Evolutionary conservation across 2,888 invertebrate genomes (phyloP), one percentile per base, ranked within the genome.

Genomic region (Torymus aiolomorphi): DNA sequence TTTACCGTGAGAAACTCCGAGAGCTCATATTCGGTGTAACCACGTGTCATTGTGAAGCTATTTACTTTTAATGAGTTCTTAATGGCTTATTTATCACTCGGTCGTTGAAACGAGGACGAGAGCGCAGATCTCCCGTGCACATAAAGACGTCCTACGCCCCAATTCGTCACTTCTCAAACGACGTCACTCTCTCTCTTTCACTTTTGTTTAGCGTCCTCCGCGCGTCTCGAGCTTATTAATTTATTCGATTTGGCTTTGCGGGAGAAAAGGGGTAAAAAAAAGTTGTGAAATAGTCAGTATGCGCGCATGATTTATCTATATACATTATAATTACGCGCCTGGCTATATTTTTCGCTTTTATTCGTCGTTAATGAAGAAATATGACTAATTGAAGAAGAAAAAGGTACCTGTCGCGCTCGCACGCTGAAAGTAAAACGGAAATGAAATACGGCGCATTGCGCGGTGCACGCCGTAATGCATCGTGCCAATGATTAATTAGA

Each of bases 51-150:
- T 42, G 42, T 10, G 8, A 8, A 42, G 42, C 42, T 42, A 42
- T 42, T 42, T 8, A 42, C 42, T 42, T 42, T 42, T 8, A 84
- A 84, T 80, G 80, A 81, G 76, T 80, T 82, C 82, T 84, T 82
- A 83, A 83, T 82, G 84, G 82, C 80, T 84, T 82, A 82, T 82
- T 84, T 82, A 82, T 82, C 82, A 80, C 66, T 69, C 71, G 80
- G 76, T 83, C 78, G 79, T 83, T 82, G 77, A 82, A 80, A 82
- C 80, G 80, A 80, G 84, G 82, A 83, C 78, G 78, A 56, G 42
- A 42, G 42, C 42, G 42, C 42, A 8, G 8, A 8, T 42, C 42
- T 42, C 42, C 54, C 73, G 70, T 62, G 13, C 20, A n/a, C 16
- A 13, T 82, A 82, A 81, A 77, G 78, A 65, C 59, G 62, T 65